Percentiles rank a stretch among this genome's conserved stretches.
Conservation (phyloP, 1,140 invertebrate genomes). For the Meteorus sp. region DNA sequence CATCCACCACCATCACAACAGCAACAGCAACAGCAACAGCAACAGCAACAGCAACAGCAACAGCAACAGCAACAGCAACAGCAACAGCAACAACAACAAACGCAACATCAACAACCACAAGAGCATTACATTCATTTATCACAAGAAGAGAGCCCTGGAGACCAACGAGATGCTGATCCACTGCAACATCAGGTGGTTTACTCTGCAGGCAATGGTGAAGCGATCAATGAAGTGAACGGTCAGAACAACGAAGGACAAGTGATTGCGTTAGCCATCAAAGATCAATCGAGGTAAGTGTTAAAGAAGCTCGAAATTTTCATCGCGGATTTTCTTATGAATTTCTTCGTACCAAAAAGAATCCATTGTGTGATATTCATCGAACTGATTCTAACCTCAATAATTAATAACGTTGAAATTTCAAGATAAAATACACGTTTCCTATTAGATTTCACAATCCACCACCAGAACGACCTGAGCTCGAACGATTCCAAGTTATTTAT, state of each 20-base stretch:
- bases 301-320: too few relatives aligned
- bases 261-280: constrained; percentile 42
- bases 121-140: constrained; percentile 42
- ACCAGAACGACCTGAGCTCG: constrained; percentile 41
- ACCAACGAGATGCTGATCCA: constrained; percentile 34
- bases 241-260: constrained; percentile 33
- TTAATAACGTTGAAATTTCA: not conserved
- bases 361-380: not conserved
- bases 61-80: constrained; percentile 31
- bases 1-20: too few relatives aligned
- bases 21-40: too few relatives aligned
- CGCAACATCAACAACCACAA: constrained; percentile 24
- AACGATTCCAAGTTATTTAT: constrained; percentile 43
- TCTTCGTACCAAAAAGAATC: not conserved
- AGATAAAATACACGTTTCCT: not conserved
- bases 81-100: constrained; percentile 31
- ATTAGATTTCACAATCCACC: constrained; percentile 32
- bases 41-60: constrained; percentile 22
- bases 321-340: too few relatives aligned
- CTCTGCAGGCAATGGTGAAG: constrained; percentile 39
- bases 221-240: constrained; percentile 40
- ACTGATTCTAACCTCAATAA: not conserved
- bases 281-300: constrained; percentile 47
- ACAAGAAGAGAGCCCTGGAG: constrained; percentile 39
- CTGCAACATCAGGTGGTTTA: constrained; percentile 49